These are phyloP conservation scores for Caenorhabditis japonica DNA, from an alignment of 2,888 invertebrate genomes.

Conservation along the genomic window DNA sequence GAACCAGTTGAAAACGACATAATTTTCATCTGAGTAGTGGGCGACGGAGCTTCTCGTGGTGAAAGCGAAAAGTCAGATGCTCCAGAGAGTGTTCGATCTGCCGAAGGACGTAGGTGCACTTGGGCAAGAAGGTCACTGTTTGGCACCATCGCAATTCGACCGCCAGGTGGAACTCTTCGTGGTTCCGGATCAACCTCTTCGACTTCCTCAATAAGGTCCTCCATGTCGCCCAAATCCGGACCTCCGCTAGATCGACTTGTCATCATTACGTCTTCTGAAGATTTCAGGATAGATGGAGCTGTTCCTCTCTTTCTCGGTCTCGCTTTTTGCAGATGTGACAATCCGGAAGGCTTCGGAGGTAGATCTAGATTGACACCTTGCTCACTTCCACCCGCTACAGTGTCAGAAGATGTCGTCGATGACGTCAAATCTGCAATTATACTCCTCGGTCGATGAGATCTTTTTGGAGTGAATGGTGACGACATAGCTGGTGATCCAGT, in stretches of 20 bases:
- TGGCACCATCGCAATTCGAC: constrained; percentile 60
- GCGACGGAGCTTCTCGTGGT: constrained; percentile 35
- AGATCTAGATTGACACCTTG: constrained; percentile 53
- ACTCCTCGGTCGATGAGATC: constrained; percentile 52
- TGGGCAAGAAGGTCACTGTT: constrained; percentile 46
- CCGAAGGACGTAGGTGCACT: constrained; percentile 50
- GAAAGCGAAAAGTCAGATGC: constrained; percentile 22
- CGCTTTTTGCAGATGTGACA: constrained; percentile 63
- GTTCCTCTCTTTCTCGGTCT: constrained; percentile 49
- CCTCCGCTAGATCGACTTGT: constrained; percentile 40
- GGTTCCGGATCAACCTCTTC: constrained; percentile 35
- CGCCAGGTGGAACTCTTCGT: background rate
- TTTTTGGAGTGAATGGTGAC: constrained; percentile 50
- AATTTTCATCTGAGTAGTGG: constrained; percentile 12
- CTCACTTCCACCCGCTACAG: constrained; percentile 26
- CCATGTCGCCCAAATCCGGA: constrained; percentile 24
- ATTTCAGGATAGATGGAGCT: constrained; percentile 4
- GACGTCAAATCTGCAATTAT: constrained; percentile 57
- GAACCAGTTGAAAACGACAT: constrained; percentile 15
- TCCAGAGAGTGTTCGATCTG: constrained; percentile 38
- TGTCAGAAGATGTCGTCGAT: constrained; percentile 31
- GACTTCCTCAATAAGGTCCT: constrained; percentile 32
- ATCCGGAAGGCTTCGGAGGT: constrained; percentile 59
- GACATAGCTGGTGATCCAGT: constrained; percentile 53
- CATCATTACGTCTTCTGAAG: constrained; percentile 30